phyloP scores from a whole-genome alignment of 2,797 vertebrate species.

The Poecilia wingei region DNA sequence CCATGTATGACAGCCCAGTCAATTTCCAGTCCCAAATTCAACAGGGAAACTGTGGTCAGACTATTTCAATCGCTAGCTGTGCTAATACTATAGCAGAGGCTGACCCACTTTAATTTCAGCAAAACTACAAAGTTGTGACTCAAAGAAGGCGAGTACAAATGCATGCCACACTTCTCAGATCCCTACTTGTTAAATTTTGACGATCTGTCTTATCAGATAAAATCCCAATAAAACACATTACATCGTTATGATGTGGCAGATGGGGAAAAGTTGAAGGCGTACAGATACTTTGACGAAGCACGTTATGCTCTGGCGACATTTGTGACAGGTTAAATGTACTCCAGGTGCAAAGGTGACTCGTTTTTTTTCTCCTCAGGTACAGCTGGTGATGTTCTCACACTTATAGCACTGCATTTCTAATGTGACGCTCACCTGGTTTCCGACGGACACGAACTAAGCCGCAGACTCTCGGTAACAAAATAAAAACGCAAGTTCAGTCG shows the following conservation, averaged over 20 bases:
- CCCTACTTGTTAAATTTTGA: not conserved
- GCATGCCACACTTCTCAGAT: constrained; percentile 2
- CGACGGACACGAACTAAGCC: constrained; percentile 10
- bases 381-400: constrained; percentile 23
- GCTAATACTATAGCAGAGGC: not conserved
- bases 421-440: constrained; percentile 9
- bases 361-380: not conserved
- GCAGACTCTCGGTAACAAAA: not conserved
- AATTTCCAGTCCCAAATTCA: not conserved
- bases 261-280: not conserved
- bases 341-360: constrained; percentile 41
- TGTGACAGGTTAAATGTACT: constrained; percentile 23
- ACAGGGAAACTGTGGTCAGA: not conserved
- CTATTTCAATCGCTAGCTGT: not conserved
- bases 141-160: not conserved
- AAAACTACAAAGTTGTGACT: not conserved
- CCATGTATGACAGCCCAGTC: not conserved
- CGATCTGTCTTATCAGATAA: not conserved
- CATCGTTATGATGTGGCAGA: not conserved
- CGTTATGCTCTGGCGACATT: constrained; percentile 37
- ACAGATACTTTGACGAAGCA: not conserved
- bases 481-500: not conserved
- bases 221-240: not conserved
- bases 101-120: not conserved
- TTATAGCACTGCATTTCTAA: constrained; percentile 3